Percentiles rank a stretch among this genome's conserved stretches.
Conservation (phyloP, 1,140 invertebrate species). For the Papilio polytes region DNA sequence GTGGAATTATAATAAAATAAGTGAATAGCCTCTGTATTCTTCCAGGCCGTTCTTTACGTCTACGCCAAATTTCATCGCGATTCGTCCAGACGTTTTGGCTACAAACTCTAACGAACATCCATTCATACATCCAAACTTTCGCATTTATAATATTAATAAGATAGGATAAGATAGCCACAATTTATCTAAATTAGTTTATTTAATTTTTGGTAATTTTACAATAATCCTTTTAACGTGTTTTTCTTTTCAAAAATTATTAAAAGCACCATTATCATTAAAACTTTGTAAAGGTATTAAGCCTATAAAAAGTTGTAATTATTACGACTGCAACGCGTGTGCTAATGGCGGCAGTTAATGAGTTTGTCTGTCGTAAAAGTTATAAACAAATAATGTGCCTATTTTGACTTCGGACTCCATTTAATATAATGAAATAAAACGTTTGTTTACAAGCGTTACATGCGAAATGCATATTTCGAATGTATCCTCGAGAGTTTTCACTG, state of each 20-base stretch:
- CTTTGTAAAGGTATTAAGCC: constrained; percentile 30
- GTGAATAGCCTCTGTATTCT: too few species aligned
- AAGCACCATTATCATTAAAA: constrained; percentile 24
- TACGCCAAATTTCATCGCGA: too few species aligned
- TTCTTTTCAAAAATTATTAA: constrained; percentile 5
- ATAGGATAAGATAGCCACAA: neutral
- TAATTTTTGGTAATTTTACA: neutral
- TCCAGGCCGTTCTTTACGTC: too few species aligned
- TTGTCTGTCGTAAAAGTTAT: constrained; percentile 32
- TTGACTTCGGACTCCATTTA: constrained; percentile 11
- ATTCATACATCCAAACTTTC: too few species aligned
- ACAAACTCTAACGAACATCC: too few species aligned
- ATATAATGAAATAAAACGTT: neutral
- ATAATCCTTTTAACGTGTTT: neutral
- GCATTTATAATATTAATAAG: too few species aligned
- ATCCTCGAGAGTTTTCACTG: too few species aligned
- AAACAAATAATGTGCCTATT: constrained; percentile 22
- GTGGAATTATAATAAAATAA: too few species aligned
- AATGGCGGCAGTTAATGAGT: constrained; percentile 34
- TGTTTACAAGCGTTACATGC: neutral
- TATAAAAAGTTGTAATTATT: constrained; percentile 39
- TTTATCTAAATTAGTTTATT: neutral
- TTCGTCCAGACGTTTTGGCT: too few species aligned
- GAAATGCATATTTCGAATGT: too few species aligned
- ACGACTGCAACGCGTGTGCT: constrained; percentile 35